A percentile compares a stretch with the other conserved stretches of the same genome.
These are phyloP conservation scores for Drosophila nr. fundita DNA, from an alignment of 2,888 invertebrate genomes.

Conservation along the genomic window DNA sequence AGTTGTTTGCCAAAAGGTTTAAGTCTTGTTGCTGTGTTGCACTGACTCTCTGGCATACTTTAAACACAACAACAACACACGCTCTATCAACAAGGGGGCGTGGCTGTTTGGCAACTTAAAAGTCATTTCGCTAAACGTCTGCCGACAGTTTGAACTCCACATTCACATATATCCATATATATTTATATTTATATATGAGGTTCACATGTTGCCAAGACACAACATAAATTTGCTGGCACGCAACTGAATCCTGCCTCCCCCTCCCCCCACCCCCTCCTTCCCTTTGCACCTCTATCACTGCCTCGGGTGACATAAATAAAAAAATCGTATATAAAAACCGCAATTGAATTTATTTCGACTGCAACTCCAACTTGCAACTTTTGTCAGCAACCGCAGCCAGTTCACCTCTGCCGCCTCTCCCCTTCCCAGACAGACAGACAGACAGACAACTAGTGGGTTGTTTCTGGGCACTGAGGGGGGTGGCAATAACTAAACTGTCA, in stretches of 20 bases:
- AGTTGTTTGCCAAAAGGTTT: constrained; percentile 82
- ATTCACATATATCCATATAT: not conserved
- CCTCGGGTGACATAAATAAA: constrained; percentile 72
- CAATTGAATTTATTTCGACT: constrained; percentile 80
- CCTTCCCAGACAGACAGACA: constrained; percentile 6
- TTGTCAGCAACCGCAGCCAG: constrained; percentile 53
- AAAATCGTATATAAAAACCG: constrained; percentile 81
- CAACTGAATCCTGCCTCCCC: constrained; percentile 33
- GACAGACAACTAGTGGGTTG: constrained; percentile 1
- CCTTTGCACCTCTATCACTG: constrained; percentile 26
- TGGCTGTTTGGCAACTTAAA: constrained; percentile 71
- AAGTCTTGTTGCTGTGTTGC: constrained; percentile 64
- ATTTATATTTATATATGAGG: constrained; percentile 13
- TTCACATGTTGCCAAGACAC: constrained; percentile 78
- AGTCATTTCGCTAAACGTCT: constrained; percentile 78
- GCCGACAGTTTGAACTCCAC: constrained; percentile 65
- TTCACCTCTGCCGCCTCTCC: not conserved
- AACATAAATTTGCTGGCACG: constrained; percentile 77
- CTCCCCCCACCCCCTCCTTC: not conserved
- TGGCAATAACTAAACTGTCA: constrained; percentile 71
- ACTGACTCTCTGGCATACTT: constrained; percentile 70
- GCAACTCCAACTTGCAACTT: constrained; percentile 55
- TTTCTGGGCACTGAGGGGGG: not conserved
- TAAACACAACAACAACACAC: constrained; percentile 67
- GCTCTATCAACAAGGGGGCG: constrained; percentile 39